Evolutionary conservation across 2,113 vertebrate genomes (phyloP).

Genomic region (Amblyopsis rosae): DNA sequence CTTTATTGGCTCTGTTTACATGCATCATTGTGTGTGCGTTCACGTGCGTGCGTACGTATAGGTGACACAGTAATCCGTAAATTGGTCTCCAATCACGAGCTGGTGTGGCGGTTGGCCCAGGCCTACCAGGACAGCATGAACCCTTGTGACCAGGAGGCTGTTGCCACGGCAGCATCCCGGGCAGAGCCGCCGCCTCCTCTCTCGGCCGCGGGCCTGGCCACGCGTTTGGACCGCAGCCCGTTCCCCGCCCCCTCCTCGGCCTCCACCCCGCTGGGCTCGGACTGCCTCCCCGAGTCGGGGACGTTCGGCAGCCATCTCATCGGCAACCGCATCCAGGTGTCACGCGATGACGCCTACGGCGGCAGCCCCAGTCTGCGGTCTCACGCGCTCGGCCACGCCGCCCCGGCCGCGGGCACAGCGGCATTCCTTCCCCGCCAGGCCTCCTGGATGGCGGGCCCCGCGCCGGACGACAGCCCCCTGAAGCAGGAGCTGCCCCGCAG

Average conservation of each 20-base stretch:
- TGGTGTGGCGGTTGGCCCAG: slow-evolving; percentile 86
- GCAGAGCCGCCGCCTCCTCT: slow-evolving; percentile 57
- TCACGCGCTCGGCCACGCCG: slow-evolving; percentile 45
- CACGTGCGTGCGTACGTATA: slow-evolving; percentile 35
- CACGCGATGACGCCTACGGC: slow-evolving; percentile 69
- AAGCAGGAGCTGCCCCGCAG: slow-evolving; percentile 91
- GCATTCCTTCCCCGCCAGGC: slow-evolving; percentile 61
- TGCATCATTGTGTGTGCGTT: not conserved
- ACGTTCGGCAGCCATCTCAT: slow-evolving; percentile 93
- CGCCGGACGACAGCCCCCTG: slow-evolving; percentile 81
- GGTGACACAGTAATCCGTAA: slow-evolving; percentile 84
- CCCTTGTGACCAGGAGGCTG: slow-evolving; percentile 63
- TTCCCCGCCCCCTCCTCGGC: slow-evolving; percentile 61
- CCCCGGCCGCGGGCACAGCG: slow-evolving; percentile 41
- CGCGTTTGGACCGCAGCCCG: slow-evolving; percentile 55
- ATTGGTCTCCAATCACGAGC: slow-evolving; percentile 85
- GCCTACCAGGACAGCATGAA: slow-evolving; percentile 84
- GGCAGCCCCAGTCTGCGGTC: slow-evolving; percentile 58
- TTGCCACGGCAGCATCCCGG: slow-evolving; percentile 42
- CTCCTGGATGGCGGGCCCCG: slow-evolving; percentile 63
- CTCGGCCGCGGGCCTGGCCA: slow-evolving; percentile 34
- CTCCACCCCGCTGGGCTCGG: slow-evolving; percentile 57
- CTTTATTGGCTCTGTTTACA: not conserved
- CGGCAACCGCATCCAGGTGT: slow-evolving; percentile 95
- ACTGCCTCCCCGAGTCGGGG: slow-evolving; percentile 84